Base-by-base conservation (phyloP, 2,888 invertebrate species). In the Epiblema foenella region DNA sequence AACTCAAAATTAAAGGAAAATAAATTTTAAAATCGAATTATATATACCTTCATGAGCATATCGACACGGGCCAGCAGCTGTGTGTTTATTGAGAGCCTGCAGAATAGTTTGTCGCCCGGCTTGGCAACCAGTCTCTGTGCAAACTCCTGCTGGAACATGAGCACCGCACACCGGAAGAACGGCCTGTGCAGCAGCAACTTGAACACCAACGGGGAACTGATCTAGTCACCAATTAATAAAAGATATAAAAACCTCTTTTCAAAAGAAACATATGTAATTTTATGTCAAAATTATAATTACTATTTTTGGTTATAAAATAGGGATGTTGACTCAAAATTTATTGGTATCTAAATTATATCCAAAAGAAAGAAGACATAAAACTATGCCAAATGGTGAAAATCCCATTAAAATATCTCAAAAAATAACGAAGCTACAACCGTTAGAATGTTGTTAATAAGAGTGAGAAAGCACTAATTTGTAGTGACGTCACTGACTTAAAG, bases 71-170 rank as follows among this genome's bases (percentile, higher is more conserved):
- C 98, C 75, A 99, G 91, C 18, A 99, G 93, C 84, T 99, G 99
- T 39, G 98, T 98, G 84, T 99, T 99, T 63, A 99, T 96, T 67
- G 99, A 99, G 39, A 99, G 91, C 68, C 99, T 95, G 86, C 99
- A 99, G 85, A 98, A 99, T 11, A 98, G 91, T 90, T 99, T 99
- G 82, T 99, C 99, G 1, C 99, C 99, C 15, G 99, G 98, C 87
- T 98, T 97, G 0, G 99, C 99, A 1, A 99, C 98, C 67, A 99
- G 93, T 84, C 99, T 94, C 82, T 99, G 97, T 1, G 99, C 99
- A 94, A 99, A 99, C 93, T 99, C 99, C 81, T 97, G 95, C 93
- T 99, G 99, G 85, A 99, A 99, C 99, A 99, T 99, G 11, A 99
- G 94, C 5, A 99, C 96, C 18, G 99, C 99, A 94, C 99, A 99